Conservation (phyloP, 2,113 vertebrate genomes). For the Cyanoderma ruficeps region DNA sequence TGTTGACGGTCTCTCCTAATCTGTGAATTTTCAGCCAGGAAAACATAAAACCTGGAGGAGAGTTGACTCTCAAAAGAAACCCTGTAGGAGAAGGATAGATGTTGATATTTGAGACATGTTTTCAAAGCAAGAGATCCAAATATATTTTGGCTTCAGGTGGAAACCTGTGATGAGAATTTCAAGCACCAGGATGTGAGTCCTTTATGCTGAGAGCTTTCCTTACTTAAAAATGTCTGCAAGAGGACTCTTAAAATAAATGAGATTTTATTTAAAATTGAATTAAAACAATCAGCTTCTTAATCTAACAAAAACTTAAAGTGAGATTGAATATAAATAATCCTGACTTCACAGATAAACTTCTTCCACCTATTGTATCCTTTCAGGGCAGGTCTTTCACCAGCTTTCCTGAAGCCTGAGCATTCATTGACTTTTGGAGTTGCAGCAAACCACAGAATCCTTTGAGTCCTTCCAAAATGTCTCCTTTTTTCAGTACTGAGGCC, state of each 20-base stretch:
- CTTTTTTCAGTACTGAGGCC: background rate
- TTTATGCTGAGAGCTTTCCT: background rate
- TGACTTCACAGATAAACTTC: background rate
- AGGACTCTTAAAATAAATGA: background rate
- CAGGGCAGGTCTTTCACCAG: fast-evolving
- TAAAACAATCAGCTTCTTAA: background rate
- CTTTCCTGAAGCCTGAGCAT: background rate
- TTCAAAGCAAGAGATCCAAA: background rate
- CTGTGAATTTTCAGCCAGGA: background rate
- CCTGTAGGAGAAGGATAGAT: background rate
- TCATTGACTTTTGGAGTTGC: background rate
- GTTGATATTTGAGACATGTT: background rate
- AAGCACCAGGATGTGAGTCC: background rate
- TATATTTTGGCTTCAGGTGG: background rate
- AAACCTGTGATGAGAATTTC: background rate
- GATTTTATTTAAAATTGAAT: background rate
- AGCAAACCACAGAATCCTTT: background rate
- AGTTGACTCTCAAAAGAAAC: background rate
- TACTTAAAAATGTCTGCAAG: background rate
- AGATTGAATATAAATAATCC: background rate
- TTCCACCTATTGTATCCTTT: background rate
- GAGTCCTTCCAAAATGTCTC: background rate
- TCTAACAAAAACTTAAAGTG: background rate
- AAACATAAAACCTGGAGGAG: background rate
- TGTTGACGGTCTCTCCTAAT: background rate